phyloP scores from a whole-genome alignment of 1,140 invertebrate genomes.

The Cotesia chilonis region DNA sequence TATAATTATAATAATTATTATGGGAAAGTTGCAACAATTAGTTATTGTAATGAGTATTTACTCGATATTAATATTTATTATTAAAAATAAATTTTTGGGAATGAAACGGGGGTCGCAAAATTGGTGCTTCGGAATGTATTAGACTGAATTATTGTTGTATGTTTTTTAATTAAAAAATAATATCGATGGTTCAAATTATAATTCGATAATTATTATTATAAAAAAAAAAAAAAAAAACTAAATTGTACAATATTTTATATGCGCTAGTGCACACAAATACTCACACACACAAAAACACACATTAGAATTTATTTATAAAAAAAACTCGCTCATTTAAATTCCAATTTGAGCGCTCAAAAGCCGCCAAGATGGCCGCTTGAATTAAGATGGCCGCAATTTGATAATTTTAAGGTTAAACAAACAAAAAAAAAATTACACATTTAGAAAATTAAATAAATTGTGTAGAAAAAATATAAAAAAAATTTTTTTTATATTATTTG shows the following conservation, averaged over 20 bases:
- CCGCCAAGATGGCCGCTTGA: no score
- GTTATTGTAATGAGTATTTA: neutral
- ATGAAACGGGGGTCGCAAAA: slow-evolving; percentile 39
- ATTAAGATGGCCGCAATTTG: no score
- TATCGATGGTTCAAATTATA: neutral
- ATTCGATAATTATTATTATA: no score
- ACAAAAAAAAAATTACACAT: no score
- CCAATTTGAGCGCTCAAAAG: no score
- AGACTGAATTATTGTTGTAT: slow-evolving; percentile 64
- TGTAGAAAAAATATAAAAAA: no score
- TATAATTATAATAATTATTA: neutral
- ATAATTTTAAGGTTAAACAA: no score
- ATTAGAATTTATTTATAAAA: neutral
- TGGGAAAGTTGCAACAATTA: slow-evolving; percentile 15
- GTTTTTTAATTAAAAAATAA: slow-evolving; percentile 42
- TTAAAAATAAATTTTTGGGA: slow-evolving; percentile 22
- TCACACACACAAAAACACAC: neutral
- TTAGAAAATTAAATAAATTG: no score
- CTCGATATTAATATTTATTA: slow-evolving; percentile 16
- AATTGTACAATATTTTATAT: slow-evolving; percentile 27
- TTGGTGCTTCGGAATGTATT: slow-evolving; percentile 64
- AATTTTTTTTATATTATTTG: no score
- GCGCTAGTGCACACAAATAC: slow-evolving; percentile 10
- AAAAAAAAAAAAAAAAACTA: neutral
- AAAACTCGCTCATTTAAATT: no score